Percentiles rank a stretch among this genome's conserved stretches.
These are phyloP conservation scores for Anastatus disparis DNA, from an alignment of 1,140 invertebrate species.

Conservation along the genomic window DNA sequence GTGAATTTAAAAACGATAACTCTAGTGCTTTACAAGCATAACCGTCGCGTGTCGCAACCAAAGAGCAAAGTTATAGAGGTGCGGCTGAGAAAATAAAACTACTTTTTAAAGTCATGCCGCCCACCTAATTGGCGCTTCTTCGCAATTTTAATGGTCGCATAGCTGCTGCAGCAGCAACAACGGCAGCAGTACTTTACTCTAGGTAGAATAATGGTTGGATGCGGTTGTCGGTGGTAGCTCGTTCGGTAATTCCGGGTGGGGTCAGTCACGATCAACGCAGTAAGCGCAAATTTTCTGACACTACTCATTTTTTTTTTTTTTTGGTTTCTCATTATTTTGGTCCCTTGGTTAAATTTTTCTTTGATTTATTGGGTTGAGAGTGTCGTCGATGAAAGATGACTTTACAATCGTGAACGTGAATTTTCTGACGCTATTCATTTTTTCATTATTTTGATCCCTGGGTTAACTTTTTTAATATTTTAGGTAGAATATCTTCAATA, in stretches of 20 bases:
- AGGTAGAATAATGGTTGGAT: constrained; percentile 46
- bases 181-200: too few species aligned
- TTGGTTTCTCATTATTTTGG: neutral
- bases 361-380: too few species aligned
- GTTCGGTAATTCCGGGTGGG: constrained; percentile 56
- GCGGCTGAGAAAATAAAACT: constrained; percentile 27
- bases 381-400: too few species aligned
- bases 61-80: too few species aligned
- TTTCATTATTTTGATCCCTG: neutral
- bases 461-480: too few species aligned
- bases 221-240: constrained; percentile 42
- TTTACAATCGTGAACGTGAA: neutral
- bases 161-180: too few species aligned
- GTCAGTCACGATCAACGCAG: constrained; percentile 52
- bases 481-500: too few species aligned
- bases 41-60: neutral
- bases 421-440: constrained; percentile 9
- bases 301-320: neutral
- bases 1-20: constrained; percentile 17
- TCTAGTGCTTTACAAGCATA: neutral
- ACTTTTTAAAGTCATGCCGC: constrained; percentile 33
- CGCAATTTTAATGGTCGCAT: constrained; percentile 55
- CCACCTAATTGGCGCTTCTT: constrained; percentile 52
- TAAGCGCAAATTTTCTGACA: constrained; percentile 6
- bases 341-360: constrained; percentile 2